Percentiles rank a stretch among this genome's conserved stretches.
Conservation (phyloP, 2,888 invertebrate species). For the Pammene fasciana region DNA sequence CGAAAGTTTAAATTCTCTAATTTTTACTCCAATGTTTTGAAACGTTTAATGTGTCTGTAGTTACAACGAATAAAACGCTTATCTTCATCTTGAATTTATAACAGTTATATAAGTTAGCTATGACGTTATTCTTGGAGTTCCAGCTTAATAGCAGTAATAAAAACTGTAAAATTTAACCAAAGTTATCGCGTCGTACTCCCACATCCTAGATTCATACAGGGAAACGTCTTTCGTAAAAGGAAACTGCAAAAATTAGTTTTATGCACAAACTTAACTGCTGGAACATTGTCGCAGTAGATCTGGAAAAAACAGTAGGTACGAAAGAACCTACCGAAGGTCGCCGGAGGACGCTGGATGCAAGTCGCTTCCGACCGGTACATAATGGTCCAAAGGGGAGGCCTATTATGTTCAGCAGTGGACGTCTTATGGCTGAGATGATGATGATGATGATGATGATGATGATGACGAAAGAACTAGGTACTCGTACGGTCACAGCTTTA, state of each 20-base stretch:
- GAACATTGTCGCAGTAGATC: slow-evolving; percentile 15
- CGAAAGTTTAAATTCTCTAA: too few relatives aligned
- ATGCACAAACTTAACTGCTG: slow-evolving; percentile 38
- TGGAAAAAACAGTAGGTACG: slow-evolving; percentile 1
- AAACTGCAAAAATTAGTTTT: slow-evolving; percentile 38
- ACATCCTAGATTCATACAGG: slow-evolving; percentile 27
- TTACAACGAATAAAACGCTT: not conserved
- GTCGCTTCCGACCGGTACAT: too few relatives aligned
- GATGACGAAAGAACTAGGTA: too few relatives aligned
- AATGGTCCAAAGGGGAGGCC: too few relatives aligned
- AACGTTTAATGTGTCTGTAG: too few relatives aligned
- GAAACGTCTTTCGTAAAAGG: slow-evolving; percentile 28
- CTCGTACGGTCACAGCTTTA: too few relatives aligned
- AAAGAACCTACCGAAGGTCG: not conserved
- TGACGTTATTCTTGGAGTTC: slow-evolving; percentile 15
- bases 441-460: too few relatives aligned
- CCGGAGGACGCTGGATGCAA: too few relatives aligned
- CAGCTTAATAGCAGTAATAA: slow-evolving; percentile 18
- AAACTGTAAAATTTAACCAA: slow-evolving; percentile 20
- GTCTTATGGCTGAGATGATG: too few relatives aligned
- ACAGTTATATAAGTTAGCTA: not conserved
- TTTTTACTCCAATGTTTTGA: too few relatives aligned
- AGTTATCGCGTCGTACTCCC: slow-evolving; percentile 16
- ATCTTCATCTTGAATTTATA: not conserved
- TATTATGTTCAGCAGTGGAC: too few relatives aligned